Conservation (phyloP, 2,797 vertebrate species). For the Karalla daura region DNA sequence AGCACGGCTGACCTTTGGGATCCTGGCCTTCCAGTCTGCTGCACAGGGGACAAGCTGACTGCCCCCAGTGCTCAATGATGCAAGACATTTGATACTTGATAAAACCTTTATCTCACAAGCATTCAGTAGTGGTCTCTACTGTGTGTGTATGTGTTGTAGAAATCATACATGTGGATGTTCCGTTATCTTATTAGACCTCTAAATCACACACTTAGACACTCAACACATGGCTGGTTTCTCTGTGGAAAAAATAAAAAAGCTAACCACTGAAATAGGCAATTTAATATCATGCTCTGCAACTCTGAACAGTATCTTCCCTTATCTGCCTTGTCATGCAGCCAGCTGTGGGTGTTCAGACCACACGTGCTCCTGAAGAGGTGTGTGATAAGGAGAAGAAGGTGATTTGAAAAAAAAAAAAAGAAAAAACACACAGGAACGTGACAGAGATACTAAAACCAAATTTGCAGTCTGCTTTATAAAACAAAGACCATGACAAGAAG, state of each 20-base stretch:
- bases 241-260: neutral
- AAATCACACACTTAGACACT: slow-evolving; percentile 1
- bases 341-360: slow-evolving; percentile 51
- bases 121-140: neutral
- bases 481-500: slow-evolving; percentile 10
- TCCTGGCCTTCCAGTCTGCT: slow-evolving; percentile 57
- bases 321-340: slow-evolving; percentile 61
- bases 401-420: slow-evolving; percentile 8
- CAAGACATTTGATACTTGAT: slow-evolving; percentile 40
- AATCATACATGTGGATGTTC: no score
- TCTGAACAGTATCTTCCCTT: slow-evolving; percentile 63
- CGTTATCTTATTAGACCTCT: no score
- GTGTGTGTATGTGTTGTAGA: neutral
- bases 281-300: slow-evolving; percentile 72
- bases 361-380: slow-evolving; percentile 41
- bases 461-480: slow-evolving; percentile 13
- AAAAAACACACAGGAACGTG: slow-evolving; percentile 19
- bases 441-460: slow-evolving; percentile 33
- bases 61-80: slow-evolving; percentile 36
- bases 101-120: slow-evolving; percentile 39
- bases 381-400: slow-evolving; percentile 47
- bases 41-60: slow-evolving; percentile 44
- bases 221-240: neutral
- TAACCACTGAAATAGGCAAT: slow-evolving; percentile 65
- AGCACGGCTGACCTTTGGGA: slow-evolving; percentile 63